A percentile compares a stretch with the other conserved stretches of the same genome.
Conservation (phyloP, 2,888 invertebrate genomes). For the Bembecia ichneumoniformis region DNA sequence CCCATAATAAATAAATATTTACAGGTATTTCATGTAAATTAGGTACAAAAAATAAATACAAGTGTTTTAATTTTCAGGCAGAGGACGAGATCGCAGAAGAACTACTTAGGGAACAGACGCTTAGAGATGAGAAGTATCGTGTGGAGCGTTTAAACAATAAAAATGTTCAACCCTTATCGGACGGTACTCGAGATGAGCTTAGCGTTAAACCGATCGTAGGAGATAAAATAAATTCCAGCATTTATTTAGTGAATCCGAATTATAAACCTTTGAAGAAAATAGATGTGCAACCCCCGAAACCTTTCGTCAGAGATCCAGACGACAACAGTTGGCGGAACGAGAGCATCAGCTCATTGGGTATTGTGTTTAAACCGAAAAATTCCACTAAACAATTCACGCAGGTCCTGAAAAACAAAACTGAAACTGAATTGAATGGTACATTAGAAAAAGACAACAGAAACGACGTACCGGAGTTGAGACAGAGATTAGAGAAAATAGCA, state of each 20-base stretch:
- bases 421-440: slow-evolving; percentile 38
- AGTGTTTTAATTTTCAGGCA: slow-evolving; percentile 30
- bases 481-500: slow-evolving; percentile 54
- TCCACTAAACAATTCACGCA: slow-evolving; percentile 58
- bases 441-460: slow-evolving; percentile 36
- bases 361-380: slow-evolving; percentile 62
- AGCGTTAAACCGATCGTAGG: slow-evolving; percentile 40
- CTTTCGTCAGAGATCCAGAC: slow-evolving; percentile 50
- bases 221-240: slow-evolving; percentile 24
- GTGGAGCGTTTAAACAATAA: background rate
- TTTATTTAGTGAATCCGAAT: slow-evolving; percentile 46
- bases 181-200: slow-evolving; percentile 18
- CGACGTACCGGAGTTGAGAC: slow-evolving; percentile 43
- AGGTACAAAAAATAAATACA: background rate
- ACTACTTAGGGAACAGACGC: slow-evolving; percentile 37
- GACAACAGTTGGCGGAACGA: slow-evolving; percentile 67
- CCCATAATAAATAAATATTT: too few species aligned
- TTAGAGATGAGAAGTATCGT: slow-evolving; percentile 20
- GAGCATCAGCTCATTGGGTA: slow-evolving; percentile 58
- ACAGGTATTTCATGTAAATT: background rate
- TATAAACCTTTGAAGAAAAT: slow-evolving; percentile 59
- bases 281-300: slow-evolving; percentile 47
- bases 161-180: background rate
- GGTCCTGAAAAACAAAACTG: slow-evolving; percentile 61
- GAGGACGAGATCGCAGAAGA: slow-evolving; percentile 53